Conservation (phyloP, 1,140 invertebrate species). For the Galendromus occidentalis region DNA sequence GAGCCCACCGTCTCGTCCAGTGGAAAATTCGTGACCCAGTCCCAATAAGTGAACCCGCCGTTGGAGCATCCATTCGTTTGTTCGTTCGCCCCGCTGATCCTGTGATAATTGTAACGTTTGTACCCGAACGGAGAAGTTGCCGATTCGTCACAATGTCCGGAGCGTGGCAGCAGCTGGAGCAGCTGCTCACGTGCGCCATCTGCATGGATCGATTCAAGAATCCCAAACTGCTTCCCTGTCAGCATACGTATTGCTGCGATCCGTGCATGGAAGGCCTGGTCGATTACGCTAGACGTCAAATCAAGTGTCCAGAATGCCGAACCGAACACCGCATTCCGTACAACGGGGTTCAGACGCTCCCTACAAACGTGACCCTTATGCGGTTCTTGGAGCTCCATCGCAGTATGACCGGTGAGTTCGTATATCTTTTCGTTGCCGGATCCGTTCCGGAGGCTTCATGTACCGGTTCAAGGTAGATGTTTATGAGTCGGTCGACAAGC, state of each 20-base stretch:
- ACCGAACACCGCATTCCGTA: constrained; percentile 91
- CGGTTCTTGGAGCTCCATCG: constrained; percentile 84
- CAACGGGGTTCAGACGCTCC: constrained; percentile 81
- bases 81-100: too few relatives aligned
- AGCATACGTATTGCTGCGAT: constrained; percentile 97
- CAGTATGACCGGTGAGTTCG: constrained; percentile 72
- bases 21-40: too few relatives aligned
- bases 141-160: constrained; percentile 16
- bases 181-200: constrained; percentile 89
- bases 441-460: constrained; percentile 23
- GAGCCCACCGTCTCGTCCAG: too few relatives aligned
- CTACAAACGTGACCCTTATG: constrained; percentile 85
- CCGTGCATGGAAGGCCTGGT: constrained; percentile 91
- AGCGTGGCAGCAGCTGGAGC: constrained; percentile 58
- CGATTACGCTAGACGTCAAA: constrained; percentile 78
- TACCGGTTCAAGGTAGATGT: constrained; percentile 17
- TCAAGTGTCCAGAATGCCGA: constrained; percentile 96
- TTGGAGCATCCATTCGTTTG: too few relatives aligned
- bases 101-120: not conserved
- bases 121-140: not conserved
- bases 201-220: constrained; percentile 90
- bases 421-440: constrained; percentile 57
- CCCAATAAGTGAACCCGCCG: too few relatives aligned
- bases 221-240: constrained; percentile 92
- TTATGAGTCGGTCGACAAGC: constrained; percentile 1